Evolutionary conservation across 2,888 invertebrate genomes (phyloP).

Genomic region (Lottia gigantea): DNA sequence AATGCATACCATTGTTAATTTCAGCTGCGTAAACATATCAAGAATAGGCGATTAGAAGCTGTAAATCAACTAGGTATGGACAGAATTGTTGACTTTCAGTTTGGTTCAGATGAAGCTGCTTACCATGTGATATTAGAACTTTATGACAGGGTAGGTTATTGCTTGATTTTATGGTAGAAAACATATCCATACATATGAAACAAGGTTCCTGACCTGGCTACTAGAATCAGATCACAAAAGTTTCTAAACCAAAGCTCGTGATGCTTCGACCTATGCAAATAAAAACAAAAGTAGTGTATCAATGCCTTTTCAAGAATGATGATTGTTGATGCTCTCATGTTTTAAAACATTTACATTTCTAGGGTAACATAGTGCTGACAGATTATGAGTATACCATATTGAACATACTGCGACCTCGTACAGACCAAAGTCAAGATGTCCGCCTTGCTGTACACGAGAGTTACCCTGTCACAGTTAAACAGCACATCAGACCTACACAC

Average conservation of each 20-base stretch:
- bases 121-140: conserved; percentile 95
- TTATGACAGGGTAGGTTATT: conserved; percentile 77
- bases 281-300: no score
- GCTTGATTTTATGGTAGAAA: no score
- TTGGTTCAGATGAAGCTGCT: conserved; percentile 90
- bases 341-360: conserved; percentile 37
- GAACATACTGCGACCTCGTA: conserved; percentile 89
- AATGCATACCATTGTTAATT: conserved; percentile 45
- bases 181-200: no score
- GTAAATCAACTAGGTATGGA: conserved; percentile 90
- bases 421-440: conserved; percentile 83
- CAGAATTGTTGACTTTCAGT: conserved; percentile 93
- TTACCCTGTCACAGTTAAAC: conserved; percentile 73
- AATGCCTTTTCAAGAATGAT: no score
- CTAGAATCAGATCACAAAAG: no score
- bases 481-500: conserved; percentile 51
- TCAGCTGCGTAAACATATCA: conserved; percentile 93
- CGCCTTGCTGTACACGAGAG: conserved; percentile 93
- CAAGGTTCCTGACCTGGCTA: no score
- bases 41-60: conserved; percentile 91
- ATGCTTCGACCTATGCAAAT: no score
- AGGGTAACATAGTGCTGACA: conserved; percentile 94
- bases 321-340: no score
- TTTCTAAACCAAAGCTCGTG: no score
- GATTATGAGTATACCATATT: conserved; percentile 90